These are phyloP conservation scores for Odontomyia ornata DNA, from an alignment of 2,888 invertebrate species.

Conservation along the genomic window DNA sequence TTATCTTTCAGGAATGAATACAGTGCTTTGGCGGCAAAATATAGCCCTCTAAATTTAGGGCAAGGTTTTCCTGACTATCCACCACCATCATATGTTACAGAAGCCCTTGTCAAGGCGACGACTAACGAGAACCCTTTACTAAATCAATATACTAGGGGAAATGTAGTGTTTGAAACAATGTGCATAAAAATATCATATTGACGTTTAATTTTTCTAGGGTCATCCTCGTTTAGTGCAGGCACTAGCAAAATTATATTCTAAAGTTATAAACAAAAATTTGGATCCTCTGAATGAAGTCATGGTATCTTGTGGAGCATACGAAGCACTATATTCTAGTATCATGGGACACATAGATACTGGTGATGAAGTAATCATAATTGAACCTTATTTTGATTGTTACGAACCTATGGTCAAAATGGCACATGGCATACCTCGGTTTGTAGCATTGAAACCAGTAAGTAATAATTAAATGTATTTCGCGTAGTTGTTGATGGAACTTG, in stretches of 20 bases:
- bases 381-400: constrained; percentile 98
- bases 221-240: constrained; percentile 89
- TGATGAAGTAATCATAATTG: constrained; percentile 95
- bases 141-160: constrained; percentile 94
- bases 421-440: constrained; percentile 86
- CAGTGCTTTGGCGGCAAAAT: constrained; percentile 79
- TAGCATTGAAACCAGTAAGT: constrained; percentile 83
- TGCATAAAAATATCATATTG: not conserved
- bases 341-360: constrained; percentile 85
- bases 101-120: constrained; percentile 76
- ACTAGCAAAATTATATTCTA: constrained; percentile 84
- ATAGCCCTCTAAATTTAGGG: constrained; percentile 91
- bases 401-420: constrained; percentile 92
- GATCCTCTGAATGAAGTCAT: constrained; percentile 87
- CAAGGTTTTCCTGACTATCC: constrained; percentile 96
- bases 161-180: constrained; percentile 71
- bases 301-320: constrained; percentile 93
- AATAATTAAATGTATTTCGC: not conserved
- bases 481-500: constrained; percentile 20
- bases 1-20: constrained; percentile 84
- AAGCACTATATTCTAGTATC: constrained; percentile 87
- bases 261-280: constrained; percentile 77
- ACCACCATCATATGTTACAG: constrained; percentile 82
- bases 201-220: constrained; percentile 70
- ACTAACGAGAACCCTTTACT: constrained; percentile 75